phyloP scores from a whole-genome alignment of 2,797 vertebrate species.

The Acropternis orthonyx region DNA sequence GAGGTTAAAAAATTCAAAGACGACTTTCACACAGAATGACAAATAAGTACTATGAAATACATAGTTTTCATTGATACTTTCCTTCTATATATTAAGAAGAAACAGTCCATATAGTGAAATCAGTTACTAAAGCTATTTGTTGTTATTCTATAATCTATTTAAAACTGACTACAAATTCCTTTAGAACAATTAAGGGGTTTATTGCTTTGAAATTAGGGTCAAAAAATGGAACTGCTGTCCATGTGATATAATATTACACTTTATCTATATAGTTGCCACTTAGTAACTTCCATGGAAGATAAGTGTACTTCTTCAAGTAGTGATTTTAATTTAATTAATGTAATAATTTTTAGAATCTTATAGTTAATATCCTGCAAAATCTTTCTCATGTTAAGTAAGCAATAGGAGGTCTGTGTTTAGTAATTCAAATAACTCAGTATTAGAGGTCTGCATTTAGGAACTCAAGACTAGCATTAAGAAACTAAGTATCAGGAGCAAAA shows the following conservation, averaged over 20 bases:
- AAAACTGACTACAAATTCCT: not conserved
- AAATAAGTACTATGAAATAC: not conserved
- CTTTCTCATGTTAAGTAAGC: not conserved
- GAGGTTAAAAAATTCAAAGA: not conserved
- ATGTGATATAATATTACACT: not conserved
- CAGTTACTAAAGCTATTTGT: not conserved
- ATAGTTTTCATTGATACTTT: not conserved
- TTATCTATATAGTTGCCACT: not conserved
- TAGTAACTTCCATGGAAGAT: not conserved
- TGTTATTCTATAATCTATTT: not conserved
- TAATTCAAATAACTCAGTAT: not conserved
- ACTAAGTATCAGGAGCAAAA: not conserved
- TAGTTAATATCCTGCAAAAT: not conserved
- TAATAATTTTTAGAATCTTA: not conserved
- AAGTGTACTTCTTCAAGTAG: not conserved
- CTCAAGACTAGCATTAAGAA: not conserved
- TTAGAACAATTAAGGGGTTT: not conserved
- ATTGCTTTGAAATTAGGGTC: not conserved
- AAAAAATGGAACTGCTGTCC: not conserved
- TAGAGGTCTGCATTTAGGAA: not conserved
- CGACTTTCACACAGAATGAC: not conserved
- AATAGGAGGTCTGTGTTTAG: not conserved
- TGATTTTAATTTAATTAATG: not conserved
- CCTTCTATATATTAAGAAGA: not conserved
- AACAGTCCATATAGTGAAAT: not conserved